Base-by-base conservation (phyloP, 2,113 vertebrate genomes). In the Myrmecobius fasciatus region DNA sequence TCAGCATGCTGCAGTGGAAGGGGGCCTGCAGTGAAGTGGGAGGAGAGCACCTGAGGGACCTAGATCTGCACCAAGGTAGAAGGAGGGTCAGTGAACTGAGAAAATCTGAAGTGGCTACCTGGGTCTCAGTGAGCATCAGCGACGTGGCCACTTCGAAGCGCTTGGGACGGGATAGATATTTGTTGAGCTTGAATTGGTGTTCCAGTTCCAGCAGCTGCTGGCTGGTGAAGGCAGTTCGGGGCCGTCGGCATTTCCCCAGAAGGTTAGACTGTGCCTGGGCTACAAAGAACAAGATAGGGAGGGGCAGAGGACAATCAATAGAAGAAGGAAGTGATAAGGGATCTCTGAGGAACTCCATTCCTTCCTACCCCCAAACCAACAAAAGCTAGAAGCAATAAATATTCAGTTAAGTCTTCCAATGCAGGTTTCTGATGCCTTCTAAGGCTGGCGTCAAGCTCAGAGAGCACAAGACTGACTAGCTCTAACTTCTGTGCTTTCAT, bases 111-210 rank as follows among this genome's bases (percentile, higher is more conserved):
- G 24, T 43, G 0, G 75, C 43, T 98, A 99, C 99, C 99, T 99
- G 99, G 0, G 99, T 99, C 98, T 99, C 99, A 0, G 99, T 99
- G 94, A 99, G 99, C 99, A 99, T 99, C 93, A 99, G 98, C 6
- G 99, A 99, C 0, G 99, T 99, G 93, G 99, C 99, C 98, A 99
- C 99, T 95, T 99, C 99, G 52, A 99, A 99, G 67, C 99, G 99
- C 98, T 99, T 99, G 83, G 99, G 99, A 98, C 99, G 97, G 0
- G 99, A 99, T 93, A 99, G 99, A 95, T 99, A 99, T 97, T 99
- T 99, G 98, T 99, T 99, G 96, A 99, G 98, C 97, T 99, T 99
- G 99, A 99, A 99, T 98, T 99, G 99, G 97, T 99, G 99, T 98
- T 99, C 99, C 94, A 99, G 98, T 96, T 99, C 99, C 97, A 99